phyloP scores from a whole-genome alignment of 2,797 vertebrate species.

The Amblyraja radiata region DNA sequence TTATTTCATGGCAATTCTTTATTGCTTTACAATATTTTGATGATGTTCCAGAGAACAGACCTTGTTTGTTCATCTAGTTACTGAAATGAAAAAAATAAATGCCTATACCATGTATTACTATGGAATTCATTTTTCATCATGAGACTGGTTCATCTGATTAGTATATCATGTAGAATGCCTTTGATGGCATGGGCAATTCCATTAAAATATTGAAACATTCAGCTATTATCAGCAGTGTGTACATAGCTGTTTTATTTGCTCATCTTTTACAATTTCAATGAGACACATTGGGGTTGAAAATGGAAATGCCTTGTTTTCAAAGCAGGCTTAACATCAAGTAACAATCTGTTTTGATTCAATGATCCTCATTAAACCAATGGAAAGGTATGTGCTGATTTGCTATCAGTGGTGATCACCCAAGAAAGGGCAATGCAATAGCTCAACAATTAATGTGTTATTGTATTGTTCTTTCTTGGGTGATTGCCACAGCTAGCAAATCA shows the following conservation, averaged over 20 bases:
- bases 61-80: neutral
- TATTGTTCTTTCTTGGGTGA: no score
- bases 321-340: neutral
- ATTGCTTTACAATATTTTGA: neutral
- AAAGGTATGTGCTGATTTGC: neutral
- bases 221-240: neutral
- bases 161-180: neutral
- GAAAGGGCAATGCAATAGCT: no score
- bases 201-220: neutral
- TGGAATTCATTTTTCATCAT: neutral
- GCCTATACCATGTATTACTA: neutral
- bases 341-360: neutral
- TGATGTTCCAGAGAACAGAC: no score
- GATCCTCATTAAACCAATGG: neutral
- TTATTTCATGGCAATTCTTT: no score
- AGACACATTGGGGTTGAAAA: neutral
- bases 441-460: no score
- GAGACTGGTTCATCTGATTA: neutral
- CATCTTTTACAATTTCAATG: neutral
- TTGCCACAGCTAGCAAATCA: neutral
- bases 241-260: neutral
- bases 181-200: neutral
- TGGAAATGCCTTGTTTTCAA: neutral
- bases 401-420: neutral
- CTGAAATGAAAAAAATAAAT: neutral